Base-by-base conservation (phyloP, 2,113 vertebrate genomes). In the Pseudopodoces humilis region DNA sequence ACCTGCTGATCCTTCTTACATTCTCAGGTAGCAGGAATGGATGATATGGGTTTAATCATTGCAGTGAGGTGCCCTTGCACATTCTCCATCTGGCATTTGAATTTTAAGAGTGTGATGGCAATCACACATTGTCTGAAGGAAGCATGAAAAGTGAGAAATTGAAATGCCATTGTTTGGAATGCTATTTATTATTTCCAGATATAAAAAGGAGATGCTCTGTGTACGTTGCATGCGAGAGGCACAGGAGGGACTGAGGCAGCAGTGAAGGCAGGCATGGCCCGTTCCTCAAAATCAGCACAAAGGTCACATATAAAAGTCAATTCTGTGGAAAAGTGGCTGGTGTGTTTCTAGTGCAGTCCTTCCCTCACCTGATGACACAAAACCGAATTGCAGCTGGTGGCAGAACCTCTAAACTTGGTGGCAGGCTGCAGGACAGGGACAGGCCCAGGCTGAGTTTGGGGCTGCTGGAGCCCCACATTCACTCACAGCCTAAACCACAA, bases 121-220 rank as follows among this genome's bases (percentile, higher is more conserved):
- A 65, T 80, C 35, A 6, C 46, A 77, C 21, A 0, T 70, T 63
- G 75, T 80, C 53, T 74, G 68, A 72, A 85, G 56, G 56, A 67
- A 85, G 43, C 59, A 59, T 9, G 35, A n/a, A 52, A 77, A 86
- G 67, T 74, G 83, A 92, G 80, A 83, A 59, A 53, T 75, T 5
- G 85, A 64, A 88, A 74, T 67, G 67, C 65, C 72, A 8, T 64
- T 82, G 80, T 83, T 94, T 47, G 64, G 52, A 81, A 68, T 68
- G 60, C 28, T 60, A 22, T 88, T 96, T 88, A 90, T 96, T 70
- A 44, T 86, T 92, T 91, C 91, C 80, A 90, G 86, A 59, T 81
- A 75, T 33, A 24, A 44, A 63, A 21, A 62, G 24, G 58, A 72
- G 55, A 33, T 55, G 59, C 23, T 86, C 67, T 43, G 11, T 47